Base-by-base conservation (phyloP, 2,113 vertebrate species). In the Dicerorhinus sumatrensis region DNA sequence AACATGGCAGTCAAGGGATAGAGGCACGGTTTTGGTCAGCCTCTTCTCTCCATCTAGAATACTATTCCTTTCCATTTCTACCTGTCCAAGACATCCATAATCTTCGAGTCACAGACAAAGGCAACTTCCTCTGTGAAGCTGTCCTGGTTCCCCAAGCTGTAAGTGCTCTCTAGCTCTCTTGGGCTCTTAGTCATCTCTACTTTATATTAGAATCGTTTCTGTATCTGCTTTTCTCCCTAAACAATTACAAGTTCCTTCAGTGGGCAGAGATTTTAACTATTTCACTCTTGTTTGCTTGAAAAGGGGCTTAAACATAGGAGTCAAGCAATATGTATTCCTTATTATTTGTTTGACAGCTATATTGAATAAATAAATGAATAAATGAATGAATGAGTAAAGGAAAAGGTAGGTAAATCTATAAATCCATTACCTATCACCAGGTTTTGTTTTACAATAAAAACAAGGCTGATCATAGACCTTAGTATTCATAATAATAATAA, bases 361-460 rank as follows among this genome's bases (percentile, higher is more conserved):
- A 58, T 48, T 17, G 21, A 95, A 65, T 70, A 42, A 76, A 91
- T 72, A 9, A 65, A 72, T 70, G 21, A 33, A 39, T 27, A 42
- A 65, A 36, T 54, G 29, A 62, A n/a, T 25, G 83, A 69, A 54
- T 14, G 84, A 51, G 27, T 5, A 29, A 81, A 83, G 6, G 46
- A 18, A 75, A 67, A 65, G 3, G 27, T 21, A 73, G 4, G n/a
- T 39, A 75, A 51, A 91, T 72, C 36, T 77, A 70, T 51, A 82
- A 70, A 70, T 29, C 8, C 18, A 7, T 91, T 18, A 81, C 10
- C 60, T 69, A 77, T 20, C 62, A 21, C 10, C 46, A 95, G 54
- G 1, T 84, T 96, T 42, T 46, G 20, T 67, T 94, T 79, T 86
- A 81, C 51, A 83, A 84, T 84, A 54, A 96, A 77, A 29, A 48